These are phyloP conservation scores for Halcyon leucocephala DNA, from an alignment of 2,797 vertebrate species.

Conservation along the genomic window DNA sequence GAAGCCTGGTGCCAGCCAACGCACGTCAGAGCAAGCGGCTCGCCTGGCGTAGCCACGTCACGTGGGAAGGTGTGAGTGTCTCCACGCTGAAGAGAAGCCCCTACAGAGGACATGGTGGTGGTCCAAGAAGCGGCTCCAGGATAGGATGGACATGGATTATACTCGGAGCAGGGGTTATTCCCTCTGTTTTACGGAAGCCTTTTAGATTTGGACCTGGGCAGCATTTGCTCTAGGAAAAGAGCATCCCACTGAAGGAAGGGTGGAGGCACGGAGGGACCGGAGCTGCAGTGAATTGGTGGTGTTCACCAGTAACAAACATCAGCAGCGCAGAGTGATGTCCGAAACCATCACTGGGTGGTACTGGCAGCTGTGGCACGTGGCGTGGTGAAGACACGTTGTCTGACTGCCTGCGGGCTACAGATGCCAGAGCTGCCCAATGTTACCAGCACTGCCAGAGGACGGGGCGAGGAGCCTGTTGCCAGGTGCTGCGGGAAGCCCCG, in stretches of 20 bases:
- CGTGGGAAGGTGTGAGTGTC: neutral
- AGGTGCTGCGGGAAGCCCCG: neutral
- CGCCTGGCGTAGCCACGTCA: fast-evolving
- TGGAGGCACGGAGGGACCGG: neutral
- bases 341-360: neutral
- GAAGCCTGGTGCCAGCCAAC: neutral
- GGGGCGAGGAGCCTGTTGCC: neutral
- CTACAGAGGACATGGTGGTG: neutral
- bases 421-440: neutral
- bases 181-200: neutral
- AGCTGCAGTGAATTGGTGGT: neutral
- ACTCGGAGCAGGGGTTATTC: neutral
- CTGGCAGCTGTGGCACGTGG: fast-evolving
- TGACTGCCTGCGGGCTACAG: neutral
- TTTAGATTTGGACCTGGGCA: neutral
- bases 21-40: neutral
- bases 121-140: neutral
- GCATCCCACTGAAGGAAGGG: neutral
- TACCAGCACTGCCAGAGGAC: neutral
- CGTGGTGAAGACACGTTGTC: neutral
- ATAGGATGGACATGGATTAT: neutral
- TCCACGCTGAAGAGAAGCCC: neutral
- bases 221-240: neutral
- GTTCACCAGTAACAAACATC: neutral
- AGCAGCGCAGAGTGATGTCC: neutral